Conservation (phyloP, 2,888 invertebrate species). For the Cryptocheilus praepositus region DNA sequence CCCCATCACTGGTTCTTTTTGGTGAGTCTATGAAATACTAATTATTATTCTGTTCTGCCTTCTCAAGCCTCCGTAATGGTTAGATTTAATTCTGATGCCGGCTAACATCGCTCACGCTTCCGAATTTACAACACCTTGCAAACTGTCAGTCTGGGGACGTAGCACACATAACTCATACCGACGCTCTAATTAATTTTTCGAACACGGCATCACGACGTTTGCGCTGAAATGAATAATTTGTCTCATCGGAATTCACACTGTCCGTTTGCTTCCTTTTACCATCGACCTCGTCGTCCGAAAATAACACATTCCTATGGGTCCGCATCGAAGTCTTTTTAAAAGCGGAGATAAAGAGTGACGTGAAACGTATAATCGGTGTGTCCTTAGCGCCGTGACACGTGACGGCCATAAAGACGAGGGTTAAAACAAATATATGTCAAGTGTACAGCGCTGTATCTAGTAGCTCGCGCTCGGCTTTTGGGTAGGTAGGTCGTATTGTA, state of each 20-base stretch:
- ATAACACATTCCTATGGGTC: conserved; percentile 20
- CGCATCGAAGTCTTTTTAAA: conserved; percentile 22
- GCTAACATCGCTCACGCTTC: no score
- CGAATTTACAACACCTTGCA: no score
- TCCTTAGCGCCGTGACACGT: conserved; percentile 48
- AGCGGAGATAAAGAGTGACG: conserved; percentile 33
- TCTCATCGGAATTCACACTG: neutral
- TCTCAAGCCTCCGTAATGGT: no score
- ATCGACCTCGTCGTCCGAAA: neutral
- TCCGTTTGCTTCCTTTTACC: neutral
- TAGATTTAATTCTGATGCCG: no score
- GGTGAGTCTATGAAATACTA: conserved; percentile 80
- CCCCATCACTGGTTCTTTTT: conserved; percentile 91
- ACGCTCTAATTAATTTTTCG: no score
- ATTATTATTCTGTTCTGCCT: no score
- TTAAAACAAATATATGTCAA: conserved; percentile 61
- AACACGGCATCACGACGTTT: no score
- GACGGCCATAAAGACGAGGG: conserved; percentile 61
- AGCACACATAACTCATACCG: no score
- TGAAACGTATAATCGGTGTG: conserved; percentile 11
- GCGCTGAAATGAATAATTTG: no score
- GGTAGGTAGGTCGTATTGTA: no score
- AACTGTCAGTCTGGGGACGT: no score
- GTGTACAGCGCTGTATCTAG: conserved; percentile 26
- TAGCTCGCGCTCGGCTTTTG: neutral